These are phyloP conservation scores for Kuschelorhynchus macadamiae DNA, from an alignment of 2,888 invertebrate species.

Conservation along the genomic window DNA sequence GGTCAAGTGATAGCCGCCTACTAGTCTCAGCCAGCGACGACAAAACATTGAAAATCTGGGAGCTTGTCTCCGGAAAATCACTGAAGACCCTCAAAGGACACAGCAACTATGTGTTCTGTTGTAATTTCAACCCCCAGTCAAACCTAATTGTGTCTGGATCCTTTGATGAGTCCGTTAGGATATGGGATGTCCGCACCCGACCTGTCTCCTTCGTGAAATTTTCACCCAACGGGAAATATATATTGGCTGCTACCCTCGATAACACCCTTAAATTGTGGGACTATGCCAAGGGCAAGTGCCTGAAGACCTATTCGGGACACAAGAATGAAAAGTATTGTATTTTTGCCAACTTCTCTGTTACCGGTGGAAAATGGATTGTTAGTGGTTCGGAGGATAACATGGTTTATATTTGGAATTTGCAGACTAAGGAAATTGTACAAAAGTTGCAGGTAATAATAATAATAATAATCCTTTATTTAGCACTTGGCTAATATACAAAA, in stretches of 20 bases:
- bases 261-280: slow-evolving; percentile 99
- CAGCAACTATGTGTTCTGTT: slow-evolving; percentile 99
- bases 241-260: slow-evolving; percentile 97
- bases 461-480: too few relatives aligned
- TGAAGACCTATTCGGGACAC: slow-evolving; percentile 98
- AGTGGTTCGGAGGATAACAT: slow-evolving; percentile 99
- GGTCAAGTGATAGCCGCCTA: slow-evolving; percentile 97
- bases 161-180: slow-evolving; percentile 98
- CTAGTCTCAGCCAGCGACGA: slow-evolving; percentile 68
- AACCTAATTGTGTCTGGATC: slow-evolving; percentile 99
- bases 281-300: slow-evolving; percentile 97
- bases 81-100: slow-evolving; percentile 98
- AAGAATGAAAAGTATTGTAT: slow-evolving; percentile 99
- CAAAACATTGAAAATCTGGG: slow-evolving; percentile 91
- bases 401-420: slow-evolving; percentile 99
- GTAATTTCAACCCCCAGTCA: slow-evolving; percentile 99
- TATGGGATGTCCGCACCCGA: slow-evolving; percentile 99
- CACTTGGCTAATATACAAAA: too few relatives aligned
- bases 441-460: slow-evolving; percentile 90
- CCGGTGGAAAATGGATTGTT: slow-evolving; percentile 99
- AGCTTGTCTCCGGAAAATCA: slow-evolving; percentile 95
- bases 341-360: slow-evolving; percentile 99
- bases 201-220: slow-evolving; percentile 99
- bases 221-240: slow-evolving; percentile 99
- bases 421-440: slow-evolving; percentile 99